These are phyloP conservation scores for Mionectes olivaceus DNA, from an alignment of 2,797 vertebrate genomes.

Conservation along the genomic window DNA sequence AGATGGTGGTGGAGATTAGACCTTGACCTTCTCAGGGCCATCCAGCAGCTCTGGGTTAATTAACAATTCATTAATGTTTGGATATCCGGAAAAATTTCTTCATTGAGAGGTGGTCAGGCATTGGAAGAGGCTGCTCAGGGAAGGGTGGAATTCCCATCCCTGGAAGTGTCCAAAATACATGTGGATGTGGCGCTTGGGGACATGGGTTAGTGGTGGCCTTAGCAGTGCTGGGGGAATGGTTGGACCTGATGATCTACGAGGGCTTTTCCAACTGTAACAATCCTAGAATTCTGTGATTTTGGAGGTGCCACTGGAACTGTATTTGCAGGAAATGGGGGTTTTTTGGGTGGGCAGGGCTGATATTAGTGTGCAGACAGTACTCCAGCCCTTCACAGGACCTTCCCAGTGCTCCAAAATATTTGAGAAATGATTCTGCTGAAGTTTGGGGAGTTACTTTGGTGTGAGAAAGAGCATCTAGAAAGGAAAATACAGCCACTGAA, in stretches of 20 bases:
- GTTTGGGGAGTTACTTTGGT: not conserved
- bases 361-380: not conserved
- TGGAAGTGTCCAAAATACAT: accelerated
- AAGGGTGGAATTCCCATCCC: not conserved
- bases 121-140: not conserved
- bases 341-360: not conserved
- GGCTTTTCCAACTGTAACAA: not conserved
- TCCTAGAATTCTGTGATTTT: not conserved
- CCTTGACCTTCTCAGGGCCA: not conserved
- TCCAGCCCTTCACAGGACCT: not conserved
- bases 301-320: accelerated
- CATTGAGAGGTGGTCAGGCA: not conserved
- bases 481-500: not conserved
- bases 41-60: not conserved
- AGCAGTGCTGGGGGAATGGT: not conserved
- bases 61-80: too few species aligned
- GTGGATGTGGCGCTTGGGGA: not conserved
- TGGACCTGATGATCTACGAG: not conserved
- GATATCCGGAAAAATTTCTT: not conserved
- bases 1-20: not conserved
- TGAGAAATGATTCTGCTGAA: not conserved
- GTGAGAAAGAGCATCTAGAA: not conserved
- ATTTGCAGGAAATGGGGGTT: not conserved
- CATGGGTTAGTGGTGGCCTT: not conserved
- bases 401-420: not conserved